phyloP scores from a whole-genome alignment of 2,888 invertebrate species.

The Ormyrus nitidulus region DNA sequence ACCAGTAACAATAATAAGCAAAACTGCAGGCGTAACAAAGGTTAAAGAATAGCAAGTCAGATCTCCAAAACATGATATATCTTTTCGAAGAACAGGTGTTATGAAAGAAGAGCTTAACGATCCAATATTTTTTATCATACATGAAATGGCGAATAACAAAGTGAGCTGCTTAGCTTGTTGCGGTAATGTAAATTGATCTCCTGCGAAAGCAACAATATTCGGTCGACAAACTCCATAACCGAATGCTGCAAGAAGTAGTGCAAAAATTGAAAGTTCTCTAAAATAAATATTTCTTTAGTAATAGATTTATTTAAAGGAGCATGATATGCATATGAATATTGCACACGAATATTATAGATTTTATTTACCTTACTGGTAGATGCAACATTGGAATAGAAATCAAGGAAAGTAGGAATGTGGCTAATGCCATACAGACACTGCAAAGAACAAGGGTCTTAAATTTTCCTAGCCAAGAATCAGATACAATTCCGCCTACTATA shows the following conservation, averaged over 20 bases:
- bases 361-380: too few relatives aligned
- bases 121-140: constrained; percentile 94
- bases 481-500: constrained; percentile 19
- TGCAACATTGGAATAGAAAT: too few relatives aligned
- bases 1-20: constrained; percentile 84
- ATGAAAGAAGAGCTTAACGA: constrained; percentile 91
- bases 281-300: constrained; percentile 47
- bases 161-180: constrained; percentile 87
- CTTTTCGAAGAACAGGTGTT: constrained; percentile 90
- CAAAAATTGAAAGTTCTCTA: constrained; percentile 81
- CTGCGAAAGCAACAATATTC: constrained; percentile 95
- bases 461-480: background rate
- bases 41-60: constrained; percentile 89
- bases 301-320: too few relatives aligned
- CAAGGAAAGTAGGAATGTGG: too few relatives aligned
- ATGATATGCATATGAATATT: too few relatives aligned
- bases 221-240: constrained; percentile 97
- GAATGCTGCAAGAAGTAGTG: constrained; percentile 86
- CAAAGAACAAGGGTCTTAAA: too few relatives aligned
- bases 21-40: constrained; percentile 90
- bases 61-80: constrained; percentile 86
- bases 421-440: too few relatives aligned
- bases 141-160: constrained; percentile 94
- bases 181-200: constrained; percentile 91
- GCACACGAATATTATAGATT: too few relatives aligned